These are phyloP conservation scores for Caranx ignobilis DNA, from an alignment of 2,113 vertebrate genomes.

Conservation along the genomic window DNA sequence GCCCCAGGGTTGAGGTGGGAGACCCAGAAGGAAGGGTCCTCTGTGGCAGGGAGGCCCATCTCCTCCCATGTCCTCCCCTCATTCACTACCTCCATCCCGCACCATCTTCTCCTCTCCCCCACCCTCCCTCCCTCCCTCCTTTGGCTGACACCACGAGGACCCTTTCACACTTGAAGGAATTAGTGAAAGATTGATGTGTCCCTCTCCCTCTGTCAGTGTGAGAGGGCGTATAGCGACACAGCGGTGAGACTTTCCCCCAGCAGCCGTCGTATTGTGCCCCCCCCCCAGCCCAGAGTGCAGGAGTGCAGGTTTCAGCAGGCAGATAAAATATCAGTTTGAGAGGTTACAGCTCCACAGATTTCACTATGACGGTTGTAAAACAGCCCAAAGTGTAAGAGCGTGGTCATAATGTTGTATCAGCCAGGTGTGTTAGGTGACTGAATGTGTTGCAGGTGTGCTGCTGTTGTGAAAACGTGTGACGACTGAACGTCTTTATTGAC, in stretches of 20 bases:
- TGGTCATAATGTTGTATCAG: not conserved
- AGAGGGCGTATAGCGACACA: conserved; percentile 51
- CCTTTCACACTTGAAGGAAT: conserved; percentile 88
- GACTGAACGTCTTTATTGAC: not conserved
- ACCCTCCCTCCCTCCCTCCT: conserved; percentile 4
- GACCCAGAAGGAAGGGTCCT: conserved; percentile 54
- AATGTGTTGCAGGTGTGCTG: conserved; percentile 14
- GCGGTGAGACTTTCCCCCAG: conserved; percentile 54
- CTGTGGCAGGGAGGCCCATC: conserved; percentile 52
- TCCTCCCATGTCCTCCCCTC: conserved; percentile 65
- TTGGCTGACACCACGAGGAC: conserved; percentile 78
- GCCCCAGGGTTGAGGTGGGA: conserved; percentile 56
- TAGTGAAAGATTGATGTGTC: conserved; percentile 86
- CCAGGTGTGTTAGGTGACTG: conserved; percentile 23
- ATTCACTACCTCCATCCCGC: conserved; percentile 72
- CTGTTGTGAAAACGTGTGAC: not conserved
- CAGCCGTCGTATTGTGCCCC: conserved; percentile 48
- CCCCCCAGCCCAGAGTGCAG: conserved; percentile 19
- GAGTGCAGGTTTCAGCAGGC: conserved; percentile 34
- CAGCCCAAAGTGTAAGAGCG: not conserved
- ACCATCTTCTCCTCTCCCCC: conserved; percentile 52
- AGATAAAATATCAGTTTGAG: conserved; percentile 38
- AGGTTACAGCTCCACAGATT: conserved; percentile 27
- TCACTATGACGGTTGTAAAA: conserved; percentile 32
- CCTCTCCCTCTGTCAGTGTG: conserved; percentile 56